phyloP scores from a whole-genome alignment of 1,140 invertebrate species.

The Polypedilum pembai region DNA sequence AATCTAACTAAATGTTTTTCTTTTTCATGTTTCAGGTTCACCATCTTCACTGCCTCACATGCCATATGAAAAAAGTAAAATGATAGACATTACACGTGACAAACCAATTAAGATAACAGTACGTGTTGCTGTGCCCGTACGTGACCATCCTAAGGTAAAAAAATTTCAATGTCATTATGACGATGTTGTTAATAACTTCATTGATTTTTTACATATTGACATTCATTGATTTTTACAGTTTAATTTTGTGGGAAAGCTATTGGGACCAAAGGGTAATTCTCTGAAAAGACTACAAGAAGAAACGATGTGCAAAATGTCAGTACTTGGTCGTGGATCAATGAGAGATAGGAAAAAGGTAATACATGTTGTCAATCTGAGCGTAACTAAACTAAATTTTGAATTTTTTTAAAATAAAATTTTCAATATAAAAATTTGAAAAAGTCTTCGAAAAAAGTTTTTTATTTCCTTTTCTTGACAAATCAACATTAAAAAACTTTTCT shows the following conservation, averaged over 20 bases:
- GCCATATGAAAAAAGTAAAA: slow-evolving; percentile 46
- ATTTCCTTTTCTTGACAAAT: slow-evolving; percentile 29
- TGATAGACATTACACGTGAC: slow-evolving; percentile 75
- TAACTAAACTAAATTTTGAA: no score
- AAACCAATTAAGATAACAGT: slow-evolving; percentile 74
- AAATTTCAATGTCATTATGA: slow-evolving; percentile 24
- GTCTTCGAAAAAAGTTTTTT: no score
- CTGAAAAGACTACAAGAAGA: slow-evolving; percentile 84
- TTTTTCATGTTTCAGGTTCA: neutral
- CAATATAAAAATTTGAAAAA: neutral
- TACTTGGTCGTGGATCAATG: slow-evolving; percentile 83
- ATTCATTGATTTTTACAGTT: slow-evolving; percentile 53
- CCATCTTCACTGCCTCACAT: slow-evolving; percentile 15
- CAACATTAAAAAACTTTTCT: neutral
- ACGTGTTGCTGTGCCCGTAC: slow-evolving; percentile 67
- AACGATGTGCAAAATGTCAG: slow-evolving; percentile 88
- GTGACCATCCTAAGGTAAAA: slow-evolving; percentile 73
- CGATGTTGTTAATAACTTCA: neutral
- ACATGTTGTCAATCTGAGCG: no score
- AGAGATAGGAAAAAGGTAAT: slow-evolving; percentile 75
- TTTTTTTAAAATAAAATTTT: no score
- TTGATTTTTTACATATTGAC: slow-evolving; percentile 1
- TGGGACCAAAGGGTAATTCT: slow-evolving; percentile 86
- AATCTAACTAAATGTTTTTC: slow-evolving; percentile 1
- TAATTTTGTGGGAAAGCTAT: slow-evolving; percentile 86